phyloP scores from a whole-genome alignment of 2,888 invertebrate species.

The Resseliella maxima region DNA sequence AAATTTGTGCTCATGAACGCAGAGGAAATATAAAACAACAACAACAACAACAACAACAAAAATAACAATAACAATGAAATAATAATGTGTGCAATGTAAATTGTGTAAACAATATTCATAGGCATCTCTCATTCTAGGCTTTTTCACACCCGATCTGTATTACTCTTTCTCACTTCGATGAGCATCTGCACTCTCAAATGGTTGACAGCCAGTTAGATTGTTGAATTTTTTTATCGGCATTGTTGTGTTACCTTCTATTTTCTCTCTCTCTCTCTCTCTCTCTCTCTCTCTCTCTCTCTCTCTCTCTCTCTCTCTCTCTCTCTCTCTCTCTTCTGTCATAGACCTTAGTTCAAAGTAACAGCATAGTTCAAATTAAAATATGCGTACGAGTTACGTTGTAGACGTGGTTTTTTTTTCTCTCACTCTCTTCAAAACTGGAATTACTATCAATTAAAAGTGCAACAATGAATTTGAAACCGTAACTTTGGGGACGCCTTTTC shows the following conservation, averaged over 20 bases:
- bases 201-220: slow-evolving; percentile 7
- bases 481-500: background rate
- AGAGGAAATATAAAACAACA: too few relatives aligned
- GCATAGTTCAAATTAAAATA: background rate
- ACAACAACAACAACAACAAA: background rate
- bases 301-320: too few relatives aligned
- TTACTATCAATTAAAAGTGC: background rate
- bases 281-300: too few relatives aligned
- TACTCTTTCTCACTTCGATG: background rate
- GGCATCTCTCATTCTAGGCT: too few relatives aligned
- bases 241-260: background rate
- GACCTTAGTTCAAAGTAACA: background rate
- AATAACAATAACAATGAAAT: too few relatives aligned
- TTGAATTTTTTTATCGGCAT: background rate
- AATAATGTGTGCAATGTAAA: too few relatives aligned
- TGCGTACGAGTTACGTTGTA: background rate
- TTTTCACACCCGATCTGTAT: background rate
- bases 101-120: too few relatives aligned
- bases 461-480: slow-evolving; percentile 4
- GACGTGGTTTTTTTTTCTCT: too few relatives aligned
- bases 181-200: background rate
- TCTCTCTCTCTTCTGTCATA: background rate
- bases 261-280: background rate
- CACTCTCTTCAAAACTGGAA: background rate
- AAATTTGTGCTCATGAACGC: background rate